These are phyloP conservation scores for Raja brachyura DNA, from an alignment of 2,113 vertebrate genomes.

Conservation along the genomic window DNA sequence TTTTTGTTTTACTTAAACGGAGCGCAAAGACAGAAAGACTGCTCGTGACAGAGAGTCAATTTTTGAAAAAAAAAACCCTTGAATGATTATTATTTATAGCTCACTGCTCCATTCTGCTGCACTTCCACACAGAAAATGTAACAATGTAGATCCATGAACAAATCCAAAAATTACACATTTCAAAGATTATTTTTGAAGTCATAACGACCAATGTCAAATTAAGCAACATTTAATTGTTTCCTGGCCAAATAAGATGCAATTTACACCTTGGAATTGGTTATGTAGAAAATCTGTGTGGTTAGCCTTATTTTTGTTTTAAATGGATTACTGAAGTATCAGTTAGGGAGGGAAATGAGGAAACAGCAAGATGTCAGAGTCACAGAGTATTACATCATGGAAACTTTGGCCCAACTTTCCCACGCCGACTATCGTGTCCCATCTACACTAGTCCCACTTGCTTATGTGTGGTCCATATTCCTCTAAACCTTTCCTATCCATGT, in stretches of 20 bases:
- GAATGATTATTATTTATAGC: slow-evolving; percentile 6
- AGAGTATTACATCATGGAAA: no score
- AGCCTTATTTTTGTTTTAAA: not conserved
- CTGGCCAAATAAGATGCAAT: not conserved
- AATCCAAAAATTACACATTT: not conserved
- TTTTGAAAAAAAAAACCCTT: not conserved
- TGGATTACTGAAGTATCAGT: not conserved
- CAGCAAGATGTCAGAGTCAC: no score
- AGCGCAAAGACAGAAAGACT: not conserved
- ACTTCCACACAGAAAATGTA: not conserved
- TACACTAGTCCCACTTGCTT: no score
- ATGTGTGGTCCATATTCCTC: no score
- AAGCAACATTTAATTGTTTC: not conserved
- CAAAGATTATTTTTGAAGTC: not conserved
- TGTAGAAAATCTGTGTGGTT: not conserved
- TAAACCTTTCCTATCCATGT: no score
- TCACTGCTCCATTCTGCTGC: not conserved
- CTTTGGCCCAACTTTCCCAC: no score
- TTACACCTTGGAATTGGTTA: not conserved
- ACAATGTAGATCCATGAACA: not conserved
- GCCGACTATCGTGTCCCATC: no score
- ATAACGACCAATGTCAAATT: not conserved
- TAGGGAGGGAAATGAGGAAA: not conserved
- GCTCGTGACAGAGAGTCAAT: not conserved
- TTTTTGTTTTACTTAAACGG: not conserved